Base-by-base conservation (phyloP, 2,113 vertebrate genomes). In the Hippotragus niger region DNA sequence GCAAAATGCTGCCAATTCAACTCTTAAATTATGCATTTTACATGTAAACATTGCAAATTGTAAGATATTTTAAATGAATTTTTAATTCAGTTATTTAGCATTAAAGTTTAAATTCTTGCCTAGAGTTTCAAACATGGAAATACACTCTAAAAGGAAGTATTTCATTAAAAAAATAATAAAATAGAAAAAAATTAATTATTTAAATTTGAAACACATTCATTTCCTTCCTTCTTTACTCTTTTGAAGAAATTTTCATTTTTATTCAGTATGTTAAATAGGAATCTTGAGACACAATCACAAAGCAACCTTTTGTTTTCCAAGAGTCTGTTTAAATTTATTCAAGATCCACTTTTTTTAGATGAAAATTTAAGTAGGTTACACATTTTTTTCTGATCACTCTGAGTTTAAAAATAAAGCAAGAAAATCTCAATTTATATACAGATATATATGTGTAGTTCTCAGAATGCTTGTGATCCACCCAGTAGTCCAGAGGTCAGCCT, bases 61-160 rank as follows among this genome's bases (percentile, higher is more conserved):
- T 97, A 97, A 98, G 97, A 96, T 98, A 96, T 98, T 97, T 96
- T 94, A 89, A 98, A 98, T 99, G 88, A 98, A 98, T 98, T 98
- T 99, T 99, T 98, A 99, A 99, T 98, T 92, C 33, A 80, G 21
- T 71, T 97, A 91, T 97, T 98, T 99, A 97, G 82, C 98, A 98
- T 99, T 98, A 98, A 99, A 99, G 93, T 98, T 99, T 99, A 98
- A 99, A 88, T 31, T 94, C 90, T 58, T 94, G 33, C 92, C 97
- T 98, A 96, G 93, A 97, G 98, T 98, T 98, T 97, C 60, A 92
- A 96, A 96, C 95, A 97, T 78, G 57, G 74, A 98, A 98, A 97
- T 98, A 97, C 92, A 96, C 50, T 96, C 83, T 52, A 11, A 98
- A 98, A 98, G 88, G 50, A 97, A 91, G 74, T 64, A 31, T 95